Evolutionary conservation across 2,113 vertebrate species (phyloP).

Genomic region (Gasterosteus nipponicus): DNA sequence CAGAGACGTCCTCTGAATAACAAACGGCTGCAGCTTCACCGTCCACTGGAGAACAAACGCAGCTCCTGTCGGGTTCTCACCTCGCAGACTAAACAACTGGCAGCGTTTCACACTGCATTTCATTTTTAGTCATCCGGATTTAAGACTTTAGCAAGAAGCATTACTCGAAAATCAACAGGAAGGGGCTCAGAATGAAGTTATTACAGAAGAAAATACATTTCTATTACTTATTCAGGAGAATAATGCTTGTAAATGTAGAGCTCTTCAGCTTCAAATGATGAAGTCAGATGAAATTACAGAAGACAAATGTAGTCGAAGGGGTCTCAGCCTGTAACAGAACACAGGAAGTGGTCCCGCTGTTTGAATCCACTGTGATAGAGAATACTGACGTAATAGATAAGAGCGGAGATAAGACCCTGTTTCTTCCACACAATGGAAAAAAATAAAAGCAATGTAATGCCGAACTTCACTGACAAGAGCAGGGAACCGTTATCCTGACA

Average conservation of each 20-base stretch:
- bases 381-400: background rate
- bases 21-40: slow-evolving; percentile 10
- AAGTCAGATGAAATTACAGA: background rate
- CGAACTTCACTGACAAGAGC: slow-evolving; percentile 2
- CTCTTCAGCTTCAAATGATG: slow-evolving; percentile 3
- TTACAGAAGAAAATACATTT: background rate
- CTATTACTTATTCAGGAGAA: background rate
- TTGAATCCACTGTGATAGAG: background rate
- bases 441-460: slow-evolving; percentile 1
- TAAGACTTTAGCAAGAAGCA: background rate
- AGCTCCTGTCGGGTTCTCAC: background rate
- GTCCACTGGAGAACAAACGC: background rate
- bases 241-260: background rate
- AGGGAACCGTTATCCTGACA: slow-evolving; percentile 10
- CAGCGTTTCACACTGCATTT: background rate
- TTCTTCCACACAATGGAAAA: slow-evolving; percentile 4
- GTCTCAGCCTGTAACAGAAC: slow-evolving; percentile 5
- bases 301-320: background rate
- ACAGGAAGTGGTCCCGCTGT: background rate
- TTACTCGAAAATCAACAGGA: background rate
- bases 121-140: background rate
- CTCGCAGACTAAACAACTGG: background rate
- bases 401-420: background rate
- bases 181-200: background rate
- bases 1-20: slow-evolving; percentile 26